These are phyloP conservation scores for Crenichthys baileyi DNA, from an alignment of 2,797 vertebrate genomes.

Conservation along the genomic window DNA sequence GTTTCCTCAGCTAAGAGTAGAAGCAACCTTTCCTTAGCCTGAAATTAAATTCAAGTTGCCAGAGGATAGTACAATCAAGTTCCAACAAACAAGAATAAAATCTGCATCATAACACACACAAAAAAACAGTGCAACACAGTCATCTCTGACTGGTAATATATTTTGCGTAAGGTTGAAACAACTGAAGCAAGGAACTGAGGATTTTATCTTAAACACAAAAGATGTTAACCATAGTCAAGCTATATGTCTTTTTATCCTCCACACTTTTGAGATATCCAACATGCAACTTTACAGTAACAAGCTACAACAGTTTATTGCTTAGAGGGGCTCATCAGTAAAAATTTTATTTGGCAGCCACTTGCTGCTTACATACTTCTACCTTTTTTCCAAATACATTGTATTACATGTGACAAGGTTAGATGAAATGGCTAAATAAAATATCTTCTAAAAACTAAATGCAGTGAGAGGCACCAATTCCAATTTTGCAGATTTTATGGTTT, in stretches of 20 bases:
- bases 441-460: background rate
- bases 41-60: slow-evolving; percentile 5
- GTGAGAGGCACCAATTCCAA: background rate
- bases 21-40: slow-evolving; percentile 5
- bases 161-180: background rate
- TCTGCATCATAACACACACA: background rate
- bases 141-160: background rate
- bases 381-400: too few relatives aligned
- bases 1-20: slow-evolving; percentile 1
- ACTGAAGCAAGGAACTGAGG: background rate
- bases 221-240: background rate
- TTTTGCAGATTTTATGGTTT: background rate
- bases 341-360: too few relatives aligned
- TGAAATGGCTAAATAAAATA: background rate
- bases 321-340: too few relatives aligned
- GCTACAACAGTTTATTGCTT: too few relatives aligned
- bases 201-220: background rate
- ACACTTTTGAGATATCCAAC: background rate
- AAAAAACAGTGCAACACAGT: background rate
- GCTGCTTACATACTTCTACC: too few relatives aligned
- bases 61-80: slow-evolving; percentile 1
- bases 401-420: background rate
- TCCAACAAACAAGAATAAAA: slow-evolving; percentile 1
- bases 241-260: background rate
- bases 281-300: too few relatives aligned